Evolutionary conservation across 2,888 invertebrate genomes (phyloP), one percentile per base, ranked within the genome.

Genomic region (Lamellibrachia satsuma): DNA sequence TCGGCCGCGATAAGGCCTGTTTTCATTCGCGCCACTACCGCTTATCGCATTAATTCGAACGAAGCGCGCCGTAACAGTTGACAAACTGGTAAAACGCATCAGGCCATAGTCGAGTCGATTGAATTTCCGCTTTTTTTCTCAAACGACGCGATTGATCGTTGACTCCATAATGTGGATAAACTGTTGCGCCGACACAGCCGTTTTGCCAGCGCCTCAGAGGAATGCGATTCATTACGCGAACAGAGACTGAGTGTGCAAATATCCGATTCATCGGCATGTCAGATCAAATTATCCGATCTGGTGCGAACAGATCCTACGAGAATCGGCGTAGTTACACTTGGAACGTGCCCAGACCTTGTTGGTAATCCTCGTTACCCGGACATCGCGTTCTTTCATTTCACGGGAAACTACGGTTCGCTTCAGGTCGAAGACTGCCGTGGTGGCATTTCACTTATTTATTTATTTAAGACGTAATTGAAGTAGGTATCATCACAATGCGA

Each of bases 201-300:
- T 75, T 75, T 75, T 75, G 75, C 22, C 22, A 11, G 22, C 75
- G 75, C 75, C 22, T 75, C 22, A 15, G 75, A 22, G 75, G 75
- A 75, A 75, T 75, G 75, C 75, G 22, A 75, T 75, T 75, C 75
- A 75, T 75, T 75, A 75, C 22, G 75, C 75, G 75, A 75, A 75
- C 75, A 75, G 15, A 75, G 75, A 75, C 75, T 22, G 15, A 75
- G 75, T 22, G 75, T 3, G 75, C 75, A 75, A 75, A 75, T 75
- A 75, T 75, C 75, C 75, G 75, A 75, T 75, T 75, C 75, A 75
- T 75, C 75, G 75, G 75, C 75, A 75, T 75, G 75, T 75, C 75
- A 75, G 22, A 75, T 22, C 75, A n/a, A 75, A 75, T 75, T 75
- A 75, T n/a, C 75, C 75, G 75, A 75, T 75, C 75, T 15, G 75